Evolutionary conservation across 2,888 invertebrate genomes (phyloP), one percentile per base, ranked within the genome.

Genomic region (Lucinisca nassula): DNA sequence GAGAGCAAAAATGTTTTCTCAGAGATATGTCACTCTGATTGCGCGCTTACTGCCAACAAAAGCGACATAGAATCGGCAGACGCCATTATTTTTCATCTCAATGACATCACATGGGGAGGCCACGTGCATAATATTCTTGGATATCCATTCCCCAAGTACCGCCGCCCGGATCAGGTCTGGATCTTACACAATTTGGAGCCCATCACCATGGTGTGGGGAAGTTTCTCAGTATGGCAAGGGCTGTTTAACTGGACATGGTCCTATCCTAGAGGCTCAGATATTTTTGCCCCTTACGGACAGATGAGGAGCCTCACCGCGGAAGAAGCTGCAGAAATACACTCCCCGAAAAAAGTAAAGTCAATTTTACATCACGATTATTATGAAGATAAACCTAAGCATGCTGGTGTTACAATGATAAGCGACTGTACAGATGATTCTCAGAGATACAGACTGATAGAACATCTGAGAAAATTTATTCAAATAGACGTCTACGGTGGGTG

Each of bases 211-310:
- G 72, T 87, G 24, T 87, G 79, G 82, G 83, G 83, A 1, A 77
- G 79, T 55, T 38, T 76, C 24, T 49, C 24, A 12, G 32, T 70
- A 17, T 87, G 82, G 83, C 79, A 83, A 58, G 86, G 83, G 2
- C 17, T 76, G 6, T 83, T 87, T 49, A 87, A 87, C 80, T 87
- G 86, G 86, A 87, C 86, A 3, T 67, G 75, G 83, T 74, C 83
- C 3, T 87, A 76, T 35, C 77, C 30, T 21, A 38, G 75, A 10
- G 58, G 58, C 10, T 79, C 86, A 0, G 83, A 82, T 24, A 80
- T 87, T n/a, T 55, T 70, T n/a, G 45, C 58, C 21, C 80, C 86
- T 12, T 82, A 87, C 61, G 83, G 83, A 24, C 30, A 45, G 24
- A 61, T 72, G 24, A 38, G 21, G 4, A 21, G 24, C 8, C 38